Evolutionary conservation across 2,888 invertebrate genomes (phyloP).

Genomic region (Drosophila greeni): DNA sequence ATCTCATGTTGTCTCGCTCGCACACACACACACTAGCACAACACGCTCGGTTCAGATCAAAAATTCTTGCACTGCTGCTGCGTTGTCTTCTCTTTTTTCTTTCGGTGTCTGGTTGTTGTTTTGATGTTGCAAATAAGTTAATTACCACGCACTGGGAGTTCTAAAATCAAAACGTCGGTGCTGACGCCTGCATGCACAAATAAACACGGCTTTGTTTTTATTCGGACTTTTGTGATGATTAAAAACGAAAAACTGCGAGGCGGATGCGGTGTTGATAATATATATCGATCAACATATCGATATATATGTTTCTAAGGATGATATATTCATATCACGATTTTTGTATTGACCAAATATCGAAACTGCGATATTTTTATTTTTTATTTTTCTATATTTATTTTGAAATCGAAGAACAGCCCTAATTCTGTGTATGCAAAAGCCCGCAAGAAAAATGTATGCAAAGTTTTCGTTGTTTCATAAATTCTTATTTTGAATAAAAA

Average conservation of each 20-base stretch:
- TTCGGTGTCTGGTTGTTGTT: conserved; percentile 19
- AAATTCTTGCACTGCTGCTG: conserved; percentile 61
- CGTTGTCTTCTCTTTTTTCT: conserved; percentile 60
- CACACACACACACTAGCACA: conserved; percentile 43
- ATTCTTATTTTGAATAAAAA: too few species aligned
- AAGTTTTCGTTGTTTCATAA: too few species aligned
- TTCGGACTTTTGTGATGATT: conserved; percentile 33
- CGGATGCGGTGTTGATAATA: too few species aligned
- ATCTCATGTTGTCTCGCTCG: conserved; percentile 63
- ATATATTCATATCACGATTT: too few species aligned
- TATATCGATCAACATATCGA: too few species aligned
- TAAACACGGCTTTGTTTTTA: conserved; percentile 48
- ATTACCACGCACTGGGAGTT: conserved; percentile 52
- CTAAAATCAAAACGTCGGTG: conserved; percentile 58
- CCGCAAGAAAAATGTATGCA: too few species aligned
- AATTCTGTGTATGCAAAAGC: too few species aligned
- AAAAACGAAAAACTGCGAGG: conserved; percentile 54
- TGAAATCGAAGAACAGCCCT: too few species aligned
- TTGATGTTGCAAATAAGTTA: not conserved
- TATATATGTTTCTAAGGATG: too few species aligned
- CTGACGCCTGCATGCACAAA: conserved; percentile 54
- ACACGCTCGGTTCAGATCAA: conserved; percentile 60
- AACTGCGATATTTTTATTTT: too few species aligned
- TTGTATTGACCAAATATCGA: too few species aligned
- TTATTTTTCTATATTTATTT: too few species aligned